phyloP scores from a whole-genome alignment of 2,113 vertebrate species.

The Australoheros scitulus region DNA sequence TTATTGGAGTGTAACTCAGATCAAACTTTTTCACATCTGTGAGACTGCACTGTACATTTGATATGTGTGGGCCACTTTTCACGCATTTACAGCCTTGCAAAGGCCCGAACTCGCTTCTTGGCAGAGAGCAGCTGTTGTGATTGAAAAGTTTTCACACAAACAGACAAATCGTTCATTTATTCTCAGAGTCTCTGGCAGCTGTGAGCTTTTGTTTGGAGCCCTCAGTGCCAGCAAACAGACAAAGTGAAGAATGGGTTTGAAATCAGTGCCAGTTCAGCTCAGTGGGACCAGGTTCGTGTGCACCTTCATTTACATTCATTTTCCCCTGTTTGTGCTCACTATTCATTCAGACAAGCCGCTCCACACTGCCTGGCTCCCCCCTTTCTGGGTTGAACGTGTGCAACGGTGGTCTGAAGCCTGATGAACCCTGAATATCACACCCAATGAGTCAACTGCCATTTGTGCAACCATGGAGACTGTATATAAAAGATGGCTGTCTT shows the following conservation, averaged over 20 bases:
- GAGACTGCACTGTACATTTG: background rate
- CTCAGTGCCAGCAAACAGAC: slow-evolving; percentile 19
- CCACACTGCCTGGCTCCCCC: background rate
- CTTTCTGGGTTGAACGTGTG: background rate
- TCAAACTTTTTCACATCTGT: background rate
- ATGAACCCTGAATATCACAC: background rate
- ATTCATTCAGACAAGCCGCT: background rate
- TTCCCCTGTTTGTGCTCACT: background rate
- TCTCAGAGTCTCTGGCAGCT: slow-evolving; percentile 14
- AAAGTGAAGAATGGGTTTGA: slow-evolving; percentile 24
- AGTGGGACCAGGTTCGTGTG: background rate
- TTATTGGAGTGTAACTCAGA: background rate
- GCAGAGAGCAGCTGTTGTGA: slow-evolving; percentile 1
- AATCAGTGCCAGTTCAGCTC: background rate
- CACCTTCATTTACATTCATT: background rate
- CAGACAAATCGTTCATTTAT: background rate
- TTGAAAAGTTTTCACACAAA: slow-evolving; percentile 6
- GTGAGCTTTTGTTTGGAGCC: slow-evolving; percentile 1
- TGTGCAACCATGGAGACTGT: background rate
- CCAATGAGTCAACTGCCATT: background rate
- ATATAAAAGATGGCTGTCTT: background rate
- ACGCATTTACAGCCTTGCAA: background rate
- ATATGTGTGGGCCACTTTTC: accelerated
- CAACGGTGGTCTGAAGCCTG: too few species aligned
- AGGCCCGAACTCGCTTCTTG: background rate